Conservation (phyloP, 2,797 vertebrate genomes). For the Potorous gilbertii region DNA sequence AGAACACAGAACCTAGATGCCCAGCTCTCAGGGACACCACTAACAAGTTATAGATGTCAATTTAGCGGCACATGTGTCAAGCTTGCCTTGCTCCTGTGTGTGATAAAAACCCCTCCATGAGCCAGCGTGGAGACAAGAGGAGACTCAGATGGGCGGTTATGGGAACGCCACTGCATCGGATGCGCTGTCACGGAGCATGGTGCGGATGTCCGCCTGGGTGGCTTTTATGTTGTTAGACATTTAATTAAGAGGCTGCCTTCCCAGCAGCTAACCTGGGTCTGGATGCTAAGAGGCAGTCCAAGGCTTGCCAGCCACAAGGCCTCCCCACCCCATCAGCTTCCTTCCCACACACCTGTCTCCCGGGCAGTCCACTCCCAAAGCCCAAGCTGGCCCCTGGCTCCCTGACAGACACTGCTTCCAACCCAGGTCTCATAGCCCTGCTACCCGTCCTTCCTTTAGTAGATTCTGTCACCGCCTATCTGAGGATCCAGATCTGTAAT, state of each 20-base stretch:
- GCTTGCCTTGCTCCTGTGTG: slow-evolving; percentile 70
- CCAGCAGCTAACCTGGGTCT: slow-evolving; percentile 62
- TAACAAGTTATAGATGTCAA: slow-evolving; percentile 82
- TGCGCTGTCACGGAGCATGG: slow-evolving; percentile 69
- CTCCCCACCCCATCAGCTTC: slow-evolving; percentile 50
- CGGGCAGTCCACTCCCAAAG: neutral
- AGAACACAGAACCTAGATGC: neutral
- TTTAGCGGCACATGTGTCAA: slow-evolving; percentile 78
- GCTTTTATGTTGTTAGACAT: slow-evolving; percentile 77
- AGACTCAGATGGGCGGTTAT: slow-evolving; percentile 64
- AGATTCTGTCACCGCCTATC: neutral
- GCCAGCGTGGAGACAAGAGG: neutral
- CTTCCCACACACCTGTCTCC: slow-evolving; percentile 15
- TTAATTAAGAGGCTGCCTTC: slow-evolving; percentile 78
- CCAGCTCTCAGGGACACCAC: slow-evolving; percentile 32
- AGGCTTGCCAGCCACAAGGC: slow-evolving; percentile 25
- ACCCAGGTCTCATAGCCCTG: neutral
- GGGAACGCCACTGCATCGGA: slow-evolving; percentile 69
- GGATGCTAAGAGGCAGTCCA: slow-evolving; percentile 62
- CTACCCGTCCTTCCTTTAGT: neutral
- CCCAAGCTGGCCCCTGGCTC: slow-evolving; percentile 6
- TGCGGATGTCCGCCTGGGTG: slow-evolving; percentile 72
- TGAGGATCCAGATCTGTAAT: neutral
- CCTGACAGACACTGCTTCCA: neutral
- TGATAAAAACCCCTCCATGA: slow-evolving; percentile 36